A percentile compares a stretch with the other conserved stretches of the same genome.
Evolutionary conservation across 2,888 invertebrate species (phyloP).

Genomic region (Torymus tubicola): DNA sequence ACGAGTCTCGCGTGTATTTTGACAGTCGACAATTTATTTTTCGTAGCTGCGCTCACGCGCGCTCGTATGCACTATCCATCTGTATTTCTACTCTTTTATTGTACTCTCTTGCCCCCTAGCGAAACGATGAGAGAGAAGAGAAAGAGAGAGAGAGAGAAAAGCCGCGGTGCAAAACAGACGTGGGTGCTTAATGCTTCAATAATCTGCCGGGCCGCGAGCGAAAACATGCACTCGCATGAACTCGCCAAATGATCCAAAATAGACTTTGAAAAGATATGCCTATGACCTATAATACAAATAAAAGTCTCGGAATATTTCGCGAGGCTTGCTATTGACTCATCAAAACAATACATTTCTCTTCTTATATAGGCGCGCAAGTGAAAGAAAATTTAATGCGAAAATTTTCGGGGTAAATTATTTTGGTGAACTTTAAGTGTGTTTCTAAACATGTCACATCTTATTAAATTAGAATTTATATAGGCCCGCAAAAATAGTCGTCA

Average conservation of each 20-base stretch:
- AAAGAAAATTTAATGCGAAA: too few relatives aligned
- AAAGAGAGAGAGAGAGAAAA: too few relatives aligned
- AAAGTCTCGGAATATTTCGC: conserved; percentile 37
- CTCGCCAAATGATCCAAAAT: conserved; percentile 50
- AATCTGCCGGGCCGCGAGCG: conserved; percentile 36
- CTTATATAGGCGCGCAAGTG: too few relatives aligned
- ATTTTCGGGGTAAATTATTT: too few relatives aligned
- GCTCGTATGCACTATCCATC: too few relatives aligned
- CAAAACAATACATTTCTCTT: too few relatives aligned
- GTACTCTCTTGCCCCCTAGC: background rate
- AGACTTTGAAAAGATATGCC: conserved; percentile 42
- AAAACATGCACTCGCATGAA: conserved; percentile 52
- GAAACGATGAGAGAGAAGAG: conserved; percentile 11
- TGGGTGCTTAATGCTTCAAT: conserved; percentile 38
- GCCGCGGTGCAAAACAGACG: conserved; percentile 32
- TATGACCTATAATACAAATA: conserved; percentile 49
- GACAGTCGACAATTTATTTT: too few relatives aligned
- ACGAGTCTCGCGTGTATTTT: background rate
- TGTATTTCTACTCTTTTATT: conserved; percentile 20
- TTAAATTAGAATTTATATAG: conserved; percentile 19
- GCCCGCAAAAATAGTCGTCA: background rate
- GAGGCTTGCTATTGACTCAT: background rate
- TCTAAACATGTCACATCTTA: background rate
- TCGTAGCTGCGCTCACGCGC: too few relatives aligned
- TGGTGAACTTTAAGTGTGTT: background rate